Percentiles rank a stretch among this genome's conserved stretches.
Evolutionary conservation across 2,113 vertebrate species (phyloP).

Genomic region (Leptobrachium leishanense): DNA sequence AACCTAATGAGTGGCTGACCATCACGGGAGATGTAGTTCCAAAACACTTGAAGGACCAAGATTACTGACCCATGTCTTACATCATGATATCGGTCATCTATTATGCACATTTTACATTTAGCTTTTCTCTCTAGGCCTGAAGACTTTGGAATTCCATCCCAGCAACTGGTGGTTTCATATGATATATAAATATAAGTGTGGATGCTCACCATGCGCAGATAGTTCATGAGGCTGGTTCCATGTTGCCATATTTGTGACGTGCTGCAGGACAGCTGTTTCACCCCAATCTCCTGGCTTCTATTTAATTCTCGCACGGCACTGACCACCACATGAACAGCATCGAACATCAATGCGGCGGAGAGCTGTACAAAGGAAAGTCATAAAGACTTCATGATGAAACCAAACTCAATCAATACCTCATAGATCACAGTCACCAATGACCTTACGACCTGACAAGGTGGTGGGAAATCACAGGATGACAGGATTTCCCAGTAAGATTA

Average conservation of each 20-base stretch:
- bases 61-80: no score
- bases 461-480: background rate
- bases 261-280: constrained; percentile 81
- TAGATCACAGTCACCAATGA: no score
- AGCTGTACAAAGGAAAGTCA: constrained; percentile 64
- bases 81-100: no score
- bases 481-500: background rate
- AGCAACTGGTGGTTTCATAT: no score
- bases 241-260: constrained; percentile 88
- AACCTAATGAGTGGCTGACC: no score
- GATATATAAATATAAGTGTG: background rate
- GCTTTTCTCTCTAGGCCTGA: no score
- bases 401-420: no score
- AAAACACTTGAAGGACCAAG: no score
- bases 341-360: constrained; percentile 85
- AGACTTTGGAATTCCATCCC: no score
- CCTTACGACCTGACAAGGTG: background rate
- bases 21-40: no score
- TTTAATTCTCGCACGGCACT: constrained; percentile 84
- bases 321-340: constrained; percentile 86
- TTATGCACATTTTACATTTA: no score
- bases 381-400: no score
- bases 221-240: constrained; percentile 91
- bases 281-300: constrained; percentile 87
- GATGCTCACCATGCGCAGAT: constrained; percentile 81